Conservation (phyloP, 2,888 invertebrate species). For the Tubiluchus corallicola region DNA sequence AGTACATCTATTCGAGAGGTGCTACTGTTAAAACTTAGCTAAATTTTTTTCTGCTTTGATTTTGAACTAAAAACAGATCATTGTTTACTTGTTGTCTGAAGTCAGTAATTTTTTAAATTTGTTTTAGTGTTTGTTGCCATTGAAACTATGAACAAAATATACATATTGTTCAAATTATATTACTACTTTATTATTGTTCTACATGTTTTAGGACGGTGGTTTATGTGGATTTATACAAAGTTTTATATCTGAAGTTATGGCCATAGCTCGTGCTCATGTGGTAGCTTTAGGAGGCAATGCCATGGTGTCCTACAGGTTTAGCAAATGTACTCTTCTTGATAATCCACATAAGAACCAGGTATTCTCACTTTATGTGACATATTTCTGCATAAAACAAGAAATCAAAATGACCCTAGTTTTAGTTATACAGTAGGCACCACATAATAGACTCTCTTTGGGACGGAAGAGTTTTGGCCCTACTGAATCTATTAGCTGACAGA, state of each 20-base stretch:
- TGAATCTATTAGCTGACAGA: too few relatives aligned
- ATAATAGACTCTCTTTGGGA: too few relatives aligned
- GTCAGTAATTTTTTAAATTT: slow-evolving; percentile 5
- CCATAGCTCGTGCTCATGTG: slow-evolving; percentile 80
- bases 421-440: too few relatives aligned
- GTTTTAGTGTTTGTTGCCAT: slow-evolving; percentile 2
- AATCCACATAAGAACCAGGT: slow-evolving; percentile 95
- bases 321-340: slow-evolving; percentile 70
- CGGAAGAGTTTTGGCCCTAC: too few relatives aligned
- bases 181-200: slow-evolving; percentile 6
- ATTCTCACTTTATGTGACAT: too few relatives aligned
- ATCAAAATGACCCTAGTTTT: too few relatives aligned
- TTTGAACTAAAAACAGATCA: too few relatives aligned
- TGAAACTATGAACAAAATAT: too few relatives aligned
- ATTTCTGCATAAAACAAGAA: slow-evolving; percentile 7
- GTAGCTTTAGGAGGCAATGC: slow-evolving; percentile 84
- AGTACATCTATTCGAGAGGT: slow-evolving; percentile 71
- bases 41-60: neutral
- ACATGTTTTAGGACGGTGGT: slow-evolving; percentile 54
- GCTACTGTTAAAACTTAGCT: slow-evolving; percentile 9
- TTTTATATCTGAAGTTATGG: slow-evolving; percentile 77
- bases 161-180: too few relatives aligned
- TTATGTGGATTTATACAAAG: slow-evolving; percentile 83
- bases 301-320: slow-evolving; percentile 79
- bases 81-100: neutral